Conservation (phyloP, 2,888 invertebrate genomes). For the Idaea aversata region DNA sequence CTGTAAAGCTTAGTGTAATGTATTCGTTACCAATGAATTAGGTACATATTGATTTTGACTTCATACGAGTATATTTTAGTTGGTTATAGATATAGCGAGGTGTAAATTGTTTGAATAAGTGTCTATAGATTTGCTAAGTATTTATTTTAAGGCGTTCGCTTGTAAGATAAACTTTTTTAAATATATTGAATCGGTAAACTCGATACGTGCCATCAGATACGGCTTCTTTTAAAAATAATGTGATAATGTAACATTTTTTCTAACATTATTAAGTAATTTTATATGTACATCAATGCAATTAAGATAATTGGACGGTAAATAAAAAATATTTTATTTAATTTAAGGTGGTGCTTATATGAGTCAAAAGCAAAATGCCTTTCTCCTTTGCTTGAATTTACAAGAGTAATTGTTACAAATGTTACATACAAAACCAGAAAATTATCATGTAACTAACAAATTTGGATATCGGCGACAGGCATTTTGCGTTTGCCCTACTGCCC, state of each 20-base stretch:
- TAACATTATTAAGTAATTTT: neutral
- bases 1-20: constrained; percentile 63
- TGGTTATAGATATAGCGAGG: constrained; percentile 22
- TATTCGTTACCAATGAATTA: constrained; percentile 78
- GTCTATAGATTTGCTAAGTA: constrained; percentile 23
- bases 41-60: constrained; percentile 47
- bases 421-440: too few relatives aligned
- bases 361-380: too few relatives aligned
- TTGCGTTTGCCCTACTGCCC: neutral
- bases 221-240: constrained; percentile 14
- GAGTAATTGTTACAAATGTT: too few relatives aligned
- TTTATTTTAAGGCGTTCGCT: constrained; percentile 26
- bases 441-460: too few relatives aligned
- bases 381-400: neutral
- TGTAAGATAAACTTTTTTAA: constrained; percentile 9
- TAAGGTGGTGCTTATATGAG: too few relatives aligned
- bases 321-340: too few relatives aligned
- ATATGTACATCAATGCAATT: constrained; percentile 7
- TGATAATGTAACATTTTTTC: constrained; percentile 9
- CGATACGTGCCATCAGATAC: constrained; percentile 19
- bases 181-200: constrained; percentile 16
- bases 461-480: too few relatives aligned
- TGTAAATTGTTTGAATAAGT: constrained; percentile 20
- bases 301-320: neutral
- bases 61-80: constrained; percentile 38